A percentile compares a stretch with the other conserved stretches of the same genome.
Evolutionary conservation across 1,140 invertebrate species (phyloP).

Genomic region (Asbolus verrucosus): DNA sequence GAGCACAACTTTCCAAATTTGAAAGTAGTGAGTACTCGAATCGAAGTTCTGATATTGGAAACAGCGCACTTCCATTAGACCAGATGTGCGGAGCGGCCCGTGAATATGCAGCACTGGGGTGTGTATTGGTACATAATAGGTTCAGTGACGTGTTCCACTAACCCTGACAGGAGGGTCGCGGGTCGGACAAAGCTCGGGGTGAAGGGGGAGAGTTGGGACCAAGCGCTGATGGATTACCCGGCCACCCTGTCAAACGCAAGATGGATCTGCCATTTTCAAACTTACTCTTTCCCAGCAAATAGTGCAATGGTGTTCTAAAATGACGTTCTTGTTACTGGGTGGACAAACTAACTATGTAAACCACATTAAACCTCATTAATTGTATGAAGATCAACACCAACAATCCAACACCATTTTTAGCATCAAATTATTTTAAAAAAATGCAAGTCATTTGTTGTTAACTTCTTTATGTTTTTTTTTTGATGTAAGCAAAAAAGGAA

Average conservation of each 20-base stretch:
- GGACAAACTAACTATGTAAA: too few relatives aligned
- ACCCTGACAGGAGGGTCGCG: conserved; percentile 64
- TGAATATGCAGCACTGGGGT: conserved; percentile 58
- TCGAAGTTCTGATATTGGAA: conserved; percentile 54
- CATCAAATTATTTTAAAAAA: too few relatives aligned
- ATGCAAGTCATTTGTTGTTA: too few relatives aligned
- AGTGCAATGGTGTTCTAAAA: conserved; percentile 54
- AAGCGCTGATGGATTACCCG: conserved; percentile 63
- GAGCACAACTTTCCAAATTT: not conserved
- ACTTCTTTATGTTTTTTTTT: too few relatives aligned
- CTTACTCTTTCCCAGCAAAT: conserved; percentile 56
- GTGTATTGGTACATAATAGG: conserved; percentile 66
- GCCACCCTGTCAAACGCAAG: conserved; percentile 66
- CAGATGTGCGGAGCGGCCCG: conserved; percentile 57
- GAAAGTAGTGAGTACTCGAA: not conserved
- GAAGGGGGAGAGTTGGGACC: conserved; percentile 49
- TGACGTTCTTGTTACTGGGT: too few relatives aligned
- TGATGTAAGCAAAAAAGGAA: too few relatives aligned
- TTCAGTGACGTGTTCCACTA: conserved; percentile 66
- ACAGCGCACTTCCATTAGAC: conserved; percentile 63
- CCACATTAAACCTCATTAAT: too few relatives aligned
- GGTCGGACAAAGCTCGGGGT: conserved; percentile 57
- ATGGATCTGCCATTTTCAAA: conserved; percentile 65
- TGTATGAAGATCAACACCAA: too few relatives aligned
- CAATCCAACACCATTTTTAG: too few relatives aligned